A percentile compares a stretch with the other conserved stretches of the same genome.
Conservation (phyloP, 2,113 vertebrate genomes). For the Neotragus pygmaeus region DNA sequence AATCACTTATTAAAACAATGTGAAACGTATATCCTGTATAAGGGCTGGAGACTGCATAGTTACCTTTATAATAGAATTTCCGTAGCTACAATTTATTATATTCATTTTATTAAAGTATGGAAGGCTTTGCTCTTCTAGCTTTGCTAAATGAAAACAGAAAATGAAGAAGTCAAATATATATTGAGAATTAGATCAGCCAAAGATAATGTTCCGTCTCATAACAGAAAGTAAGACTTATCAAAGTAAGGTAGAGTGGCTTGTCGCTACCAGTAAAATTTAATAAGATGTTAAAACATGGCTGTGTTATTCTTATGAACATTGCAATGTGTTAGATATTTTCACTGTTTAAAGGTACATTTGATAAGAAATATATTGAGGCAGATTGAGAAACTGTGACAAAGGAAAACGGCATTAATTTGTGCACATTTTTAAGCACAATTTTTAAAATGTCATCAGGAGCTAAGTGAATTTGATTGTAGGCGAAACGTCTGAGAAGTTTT, state of each 20-base stretch:
- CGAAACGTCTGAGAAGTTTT: neutral
- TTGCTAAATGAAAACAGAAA: slow-evolving; percentile 21
- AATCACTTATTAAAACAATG: neutral
- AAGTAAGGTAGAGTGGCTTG: neutral
- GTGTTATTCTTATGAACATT: neutral
- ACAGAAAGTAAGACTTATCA: neutral
- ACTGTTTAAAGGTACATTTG: neutral
- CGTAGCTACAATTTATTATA: neutral
- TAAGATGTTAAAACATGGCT: neutral
- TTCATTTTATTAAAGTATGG: slow-evolving; percentile 3
- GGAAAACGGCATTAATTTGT: neutral
- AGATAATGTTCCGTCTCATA: slow-evolving; percentile 1
- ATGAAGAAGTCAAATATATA: neutral
- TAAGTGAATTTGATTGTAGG: slow-evolving; percentile 21
- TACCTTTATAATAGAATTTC: slow-evolving; percentile 2
- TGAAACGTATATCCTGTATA: neutral
- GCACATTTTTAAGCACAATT: neutral
- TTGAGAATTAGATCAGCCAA: neutral
- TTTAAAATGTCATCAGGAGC: neutral
- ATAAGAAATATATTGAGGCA: neutral
- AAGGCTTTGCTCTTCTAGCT: neutral
- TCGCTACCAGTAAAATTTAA: slow-evolving; percentile 1
- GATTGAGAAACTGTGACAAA: neutral
- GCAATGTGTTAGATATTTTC: neutral
- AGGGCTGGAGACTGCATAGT: neutral